Conservation (phyloP, 2,797 vertebrate species). For the Acropternis orthonyx region DNA sequence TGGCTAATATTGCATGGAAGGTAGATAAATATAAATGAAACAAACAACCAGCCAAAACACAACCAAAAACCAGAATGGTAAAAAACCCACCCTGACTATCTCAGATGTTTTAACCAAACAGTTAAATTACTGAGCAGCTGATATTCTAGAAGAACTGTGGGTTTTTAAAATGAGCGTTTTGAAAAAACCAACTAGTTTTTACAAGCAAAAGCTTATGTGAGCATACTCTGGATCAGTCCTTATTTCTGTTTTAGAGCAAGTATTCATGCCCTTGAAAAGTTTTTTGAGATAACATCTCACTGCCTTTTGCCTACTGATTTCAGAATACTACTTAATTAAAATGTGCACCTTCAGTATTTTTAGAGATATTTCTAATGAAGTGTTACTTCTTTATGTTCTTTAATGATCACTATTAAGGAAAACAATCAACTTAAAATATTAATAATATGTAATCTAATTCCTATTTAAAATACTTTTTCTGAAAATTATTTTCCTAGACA, state of each 20-base stretch:
- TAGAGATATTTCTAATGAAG: neutral
- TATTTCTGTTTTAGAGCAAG: neutral
- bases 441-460: neutral
- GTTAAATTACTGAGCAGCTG: neutral
- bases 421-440: neutral
- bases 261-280: neutral
- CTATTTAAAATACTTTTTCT: neutral
- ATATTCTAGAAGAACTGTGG: neutral
- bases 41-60: neutral
- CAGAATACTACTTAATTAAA: neutral
- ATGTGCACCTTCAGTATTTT: neutral
- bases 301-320: neutral
- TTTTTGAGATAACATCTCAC: neutral
- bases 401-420: neutral
- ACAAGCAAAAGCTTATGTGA: neutral
- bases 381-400: neutral
- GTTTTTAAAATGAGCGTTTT: neutral
- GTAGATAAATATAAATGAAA: neutral
- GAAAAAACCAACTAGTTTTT: neutral
- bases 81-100: neutral
- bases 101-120: neutral
- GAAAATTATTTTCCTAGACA: neutral
- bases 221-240: neutral
- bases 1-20: neutral
- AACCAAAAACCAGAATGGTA: neutral